Percentiles rank a stretch among this genome's conserved stretches.
These are phyloP conservation scores for Machimus atricapillus DNA, from an alignment of 2,888 invertebrate genomes.

Conservation along the genomic window DNA sequence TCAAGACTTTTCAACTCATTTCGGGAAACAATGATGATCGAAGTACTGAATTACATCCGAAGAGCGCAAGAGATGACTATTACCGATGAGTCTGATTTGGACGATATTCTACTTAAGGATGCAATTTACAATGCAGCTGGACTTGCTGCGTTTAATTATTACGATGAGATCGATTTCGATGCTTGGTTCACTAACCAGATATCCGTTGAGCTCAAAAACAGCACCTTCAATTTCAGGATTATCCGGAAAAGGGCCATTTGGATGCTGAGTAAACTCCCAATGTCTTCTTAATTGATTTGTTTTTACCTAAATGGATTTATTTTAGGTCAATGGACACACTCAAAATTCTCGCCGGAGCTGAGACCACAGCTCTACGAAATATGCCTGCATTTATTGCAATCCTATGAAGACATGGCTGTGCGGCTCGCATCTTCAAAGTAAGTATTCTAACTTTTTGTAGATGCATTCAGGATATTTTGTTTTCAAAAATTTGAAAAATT, in stretches of 20 bases:
- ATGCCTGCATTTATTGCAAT: slow-evolving; percentile 74
- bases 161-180: slow-evolving; percentile 93
- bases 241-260: slow-evolving; percentile 85
- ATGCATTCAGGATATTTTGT: background rate
- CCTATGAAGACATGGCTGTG: slow-evolving; percentile 87
- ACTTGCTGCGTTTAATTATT: slow-evolving; percentile 85
- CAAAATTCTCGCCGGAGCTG: slow-evolving; percentile 79
- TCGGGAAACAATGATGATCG: slow-evolving; percentile 73
- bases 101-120: slow-evolving; percentile 85
- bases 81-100: slow-evolving; percentile 74
- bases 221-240: slow-evolving; percentile 83
- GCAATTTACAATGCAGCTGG: slow-evolving; percentile 94
- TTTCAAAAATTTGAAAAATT: background rate
- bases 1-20: slow-evolving; percentile 83
- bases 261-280: slow-evolving; percentile 70
- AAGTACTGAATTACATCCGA: slow-evolving; percentile 75
- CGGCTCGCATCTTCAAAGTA: slow-evolving; percentile 81
- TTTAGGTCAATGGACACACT: slow-evolving; percentile 73
- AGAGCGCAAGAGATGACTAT: slow-evolving; percentile 74
- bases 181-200: slow-evolving; percentile 87
- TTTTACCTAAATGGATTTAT: background rate
- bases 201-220: slow-evolving; percentile 80
- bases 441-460: background rate
- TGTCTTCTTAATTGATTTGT: background rate
- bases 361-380: slow-evolving; percentile 83